Evolutionary conservation across 2,113 vertebrate genomes (phyloP), one percentile per base, ranked within the genome.

Genomic region (Sylvilagus bachmani): DNA sequence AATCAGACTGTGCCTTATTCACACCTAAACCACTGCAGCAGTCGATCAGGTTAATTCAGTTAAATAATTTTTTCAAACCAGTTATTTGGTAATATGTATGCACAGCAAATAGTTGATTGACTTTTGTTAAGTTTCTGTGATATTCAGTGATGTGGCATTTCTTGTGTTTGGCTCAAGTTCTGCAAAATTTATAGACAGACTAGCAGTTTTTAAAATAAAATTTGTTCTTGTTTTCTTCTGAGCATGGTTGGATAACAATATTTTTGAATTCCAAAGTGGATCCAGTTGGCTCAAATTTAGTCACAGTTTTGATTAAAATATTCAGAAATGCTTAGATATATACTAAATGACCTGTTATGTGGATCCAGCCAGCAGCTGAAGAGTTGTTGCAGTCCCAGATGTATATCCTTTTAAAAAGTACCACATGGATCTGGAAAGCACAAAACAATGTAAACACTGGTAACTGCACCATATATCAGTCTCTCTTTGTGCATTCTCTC

Each of bases 291-390:
- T 96, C 84, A 38, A 78, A 64, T 90, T 79, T 92, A 86, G 49
- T 93, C 82, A 94, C 70, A 79, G 80, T 81, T 94, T 97, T 93
- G 31, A 87, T 90, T 96, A 93, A 79, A 93, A 85, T 96, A 81
- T 75, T 95, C 13, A 4, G 83, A 92, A 84, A 83, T 94, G 21
- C 53, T 74, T 64, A 61, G 24, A 86, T 67, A 69, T 29, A 89
- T 51, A 70, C 25, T 89, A 78, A 90, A 89, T 75, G 93, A 90
- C 71, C 92, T 96, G 90, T 85, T 77, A 84, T 13, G 96, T 88
- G 88, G 74, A 82, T 67, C 51, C 17, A 82, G 74, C 67, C 87
- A 73, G 80, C 80, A 36, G 87, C 87, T 91, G 27, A 90, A 69
- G 87, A 94, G 69, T 71, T 78, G 62, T 61, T 74, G 49, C 55